Base-by-base conservation (phyloP, 2,113 vertebrate species). In the Pseudolaguvia tuberculata region DNA sequence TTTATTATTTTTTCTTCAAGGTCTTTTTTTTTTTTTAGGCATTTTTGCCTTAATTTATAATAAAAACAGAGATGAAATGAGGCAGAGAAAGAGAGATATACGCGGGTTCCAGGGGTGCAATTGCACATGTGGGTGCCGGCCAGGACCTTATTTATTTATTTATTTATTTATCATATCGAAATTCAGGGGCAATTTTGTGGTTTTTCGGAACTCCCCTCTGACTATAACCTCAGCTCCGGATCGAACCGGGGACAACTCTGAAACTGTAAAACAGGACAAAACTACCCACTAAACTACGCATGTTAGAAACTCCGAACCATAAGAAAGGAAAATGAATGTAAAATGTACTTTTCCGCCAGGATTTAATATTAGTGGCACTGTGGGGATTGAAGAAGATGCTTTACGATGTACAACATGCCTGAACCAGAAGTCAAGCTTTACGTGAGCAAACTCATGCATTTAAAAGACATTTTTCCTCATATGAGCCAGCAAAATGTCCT, bases 401-500 rank as follows among this genome's bases (percentile, higher is more conserved):
- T 65, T 10, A 47, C 21, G 62, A 25, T 25, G 21, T 25, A 65
- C 10, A 50, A 17, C 25, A 23, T 2, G 9, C 8, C 18, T 20
- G 25, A 55, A 25, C 15, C 18, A 50, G 21, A 27, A 67, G 17
- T 25, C 47, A 29, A 67, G 21, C 17, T 57, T 58, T 67, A n/a
- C 27, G 20, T 9, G 10, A 50, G 18, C 18, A 17, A 25, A 45
- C 63, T 50, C 59, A 8, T 45, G 61, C 35, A 55, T 75, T 75
- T 75, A 66, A 62, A 50, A 42, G 47, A 13, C 47, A 73, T 51
- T 62, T 42, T 39, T 74, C 25, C 51, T 63, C 61, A 47, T 65
- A 52, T 63, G 50, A 55, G 62, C 51, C 59, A 48, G 59, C 31
- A 74, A 65, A 66, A 17, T 65, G 59, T 65, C 72, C 62, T 63